phyloP scores from a whole-genome alignment of 2,888 invertebrate genomes.

The Amaurobius ferox region DNA sequence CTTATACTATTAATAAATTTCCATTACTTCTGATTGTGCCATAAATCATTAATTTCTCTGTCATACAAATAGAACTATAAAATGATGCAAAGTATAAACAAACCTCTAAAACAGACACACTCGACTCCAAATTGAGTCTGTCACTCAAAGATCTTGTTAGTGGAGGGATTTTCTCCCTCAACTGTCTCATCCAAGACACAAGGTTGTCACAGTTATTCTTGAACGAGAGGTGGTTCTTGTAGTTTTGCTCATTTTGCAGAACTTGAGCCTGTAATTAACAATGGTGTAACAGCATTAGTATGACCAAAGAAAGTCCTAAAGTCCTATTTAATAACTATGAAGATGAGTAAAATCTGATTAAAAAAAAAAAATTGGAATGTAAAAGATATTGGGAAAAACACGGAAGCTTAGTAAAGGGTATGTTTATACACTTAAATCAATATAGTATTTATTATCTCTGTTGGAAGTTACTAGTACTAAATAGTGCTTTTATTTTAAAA shows the following conservation, averaged over 20 bases:
- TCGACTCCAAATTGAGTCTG: constrained; percentile 91
- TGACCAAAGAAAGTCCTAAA: no score
- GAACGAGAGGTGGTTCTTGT: constrained; percentile 90
- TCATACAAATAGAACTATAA: no score
- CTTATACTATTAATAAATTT: no score
- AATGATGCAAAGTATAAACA: not conserved
- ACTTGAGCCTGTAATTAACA: constrained; percentile 82
- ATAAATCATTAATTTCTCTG: no score
- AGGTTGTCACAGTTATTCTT: constrained; percentile 95
- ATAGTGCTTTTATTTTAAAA: no score
- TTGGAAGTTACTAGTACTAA: no score
- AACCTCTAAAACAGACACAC: constrained; percentile 88
- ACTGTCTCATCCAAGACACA: constrained; percentile 90
- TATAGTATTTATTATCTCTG: no score
- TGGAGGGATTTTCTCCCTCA: constrained; percentile 92
- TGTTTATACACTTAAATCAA: no score
- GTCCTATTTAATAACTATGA: not conserved
- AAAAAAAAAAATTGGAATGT: not conserved
- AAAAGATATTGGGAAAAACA: no score
- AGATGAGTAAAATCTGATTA: not conserved
- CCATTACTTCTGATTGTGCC: no score
- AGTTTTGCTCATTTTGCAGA: constrained; percentile 88
- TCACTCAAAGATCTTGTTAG: constrained; percentile 89
- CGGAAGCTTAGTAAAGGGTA: no score
- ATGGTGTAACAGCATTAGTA: no score